Conservation (phyloP, 2,888 invertebrate species). For the Trachelus tabidus region DNA sequence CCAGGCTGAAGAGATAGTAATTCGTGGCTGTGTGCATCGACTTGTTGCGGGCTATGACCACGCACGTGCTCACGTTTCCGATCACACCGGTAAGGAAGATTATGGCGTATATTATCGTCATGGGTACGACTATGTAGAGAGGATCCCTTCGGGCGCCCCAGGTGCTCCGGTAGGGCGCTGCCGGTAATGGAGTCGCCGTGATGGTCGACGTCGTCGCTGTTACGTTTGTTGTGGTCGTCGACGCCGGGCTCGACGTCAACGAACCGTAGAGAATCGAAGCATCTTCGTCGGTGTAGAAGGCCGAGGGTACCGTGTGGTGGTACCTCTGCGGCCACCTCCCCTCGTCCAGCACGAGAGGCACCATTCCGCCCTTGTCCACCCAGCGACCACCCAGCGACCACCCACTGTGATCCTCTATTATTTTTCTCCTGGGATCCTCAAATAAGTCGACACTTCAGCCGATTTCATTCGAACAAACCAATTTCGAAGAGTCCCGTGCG, state of each 20-base stretch:
- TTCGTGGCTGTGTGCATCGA: constrained; percentile 91
- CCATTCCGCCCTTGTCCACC: too few species aligned
- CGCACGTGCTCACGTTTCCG: constrained; percentile 86
- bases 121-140: constrained; percentile 68
- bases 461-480: too few species aligned
- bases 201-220: constrained; percentile 78
- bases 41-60: constrained; percentile 82
- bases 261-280: constrained; percentile 9
- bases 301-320: constrained; percentile 12
- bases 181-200: constrained; percentile 81
- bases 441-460: too few species aligned
- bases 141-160: constrained; percentile 64
- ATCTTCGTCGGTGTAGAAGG: constrained; percentile 1
- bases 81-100: constrained; percentile 86
- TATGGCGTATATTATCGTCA: constrained; percentile 76
- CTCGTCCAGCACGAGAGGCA: constrained; percentile 8
- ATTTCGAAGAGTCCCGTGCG: too few species aligned
- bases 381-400: too few species aligned
- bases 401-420: too few species aligned
- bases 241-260: not conserved
- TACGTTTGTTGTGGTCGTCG: constrained; percentile 71
- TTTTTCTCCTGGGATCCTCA: too few species aligned
- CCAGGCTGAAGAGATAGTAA: constrained; percentile 89
- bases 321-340: constrained; percentile 16
- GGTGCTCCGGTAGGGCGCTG: constrained; percentile 61